Evolutionary conservation across 2,113 vertebrate genomes (phyloP).

Genomic region (Scopus umbretta): DNA sequence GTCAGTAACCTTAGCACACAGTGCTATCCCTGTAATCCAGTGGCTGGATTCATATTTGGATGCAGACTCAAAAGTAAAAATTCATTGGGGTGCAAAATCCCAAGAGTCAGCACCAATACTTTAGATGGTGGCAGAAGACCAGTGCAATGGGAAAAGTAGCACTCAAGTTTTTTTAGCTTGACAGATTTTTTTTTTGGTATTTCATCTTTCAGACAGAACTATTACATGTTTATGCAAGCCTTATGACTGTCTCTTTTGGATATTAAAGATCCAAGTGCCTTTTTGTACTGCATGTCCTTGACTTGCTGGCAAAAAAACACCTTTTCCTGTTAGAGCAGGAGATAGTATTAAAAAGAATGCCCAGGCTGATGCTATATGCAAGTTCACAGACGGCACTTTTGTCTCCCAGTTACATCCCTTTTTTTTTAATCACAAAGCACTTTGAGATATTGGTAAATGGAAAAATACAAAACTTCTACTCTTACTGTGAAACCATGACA

Average conservation of each 20-base stretch:
- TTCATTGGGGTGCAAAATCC: neutral
- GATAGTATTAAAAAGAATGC: neutral
- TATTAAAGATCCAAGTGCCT: neutral
- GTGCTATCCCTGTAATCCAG: neutral
- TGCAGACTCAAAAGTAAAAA: neutral
- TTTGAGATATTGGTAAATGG: neutral
- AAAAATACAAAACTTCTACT: neutral
- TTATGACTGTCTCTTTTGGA: neutral
- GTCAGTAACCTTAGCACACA: neutral
- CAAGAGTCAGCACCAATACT: neutral
- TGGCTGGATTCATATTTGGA: neutral
- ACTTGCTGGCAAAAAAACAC: neutral
- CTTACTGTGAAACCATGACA: neutral
- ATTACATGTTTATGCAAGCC: neutral
- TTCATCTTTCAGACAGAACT: neutral
- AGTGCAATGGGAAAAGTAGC: neutral
- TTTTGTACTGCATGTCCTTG: neutral
- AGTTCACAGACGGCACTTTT: neutral
- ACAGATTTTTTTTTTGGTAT: neutral
- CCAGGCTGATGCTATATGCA: neutral
- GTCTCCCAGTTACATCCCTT: neutral
- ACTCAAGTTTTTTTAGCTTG: neutral
- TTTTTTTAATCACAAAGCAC: neutral
- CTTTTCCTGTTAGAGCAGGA: neutral
- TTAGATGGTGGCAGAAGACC: neutral